Evolutionary conservation across 2,113 vertebrate genomes (phyloP).

Genomic region (Dinomys branickii): DNA sequence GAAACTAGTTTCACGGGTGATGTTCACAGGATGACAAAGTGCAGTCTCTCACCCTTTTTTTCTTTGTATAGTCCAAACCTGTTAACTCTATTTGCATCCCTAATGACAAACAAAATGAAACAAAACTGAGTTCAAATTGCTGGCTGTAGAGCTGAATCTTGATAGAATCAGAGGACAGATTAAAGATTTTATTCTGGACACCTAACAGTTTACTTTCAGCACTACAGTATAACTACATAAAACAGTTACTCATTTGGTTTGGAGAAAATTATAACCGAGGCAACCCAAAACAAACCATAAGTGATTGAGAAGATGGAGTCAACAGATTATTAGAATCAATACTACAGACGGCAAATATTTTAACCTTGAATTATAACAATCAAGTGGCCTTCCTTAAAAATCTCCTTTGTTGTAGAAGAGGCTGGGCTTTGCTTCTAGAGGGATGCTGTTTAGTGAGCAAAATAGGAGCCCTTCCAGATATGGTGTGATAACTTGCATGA

Average conservation of each 20-base stretch:
- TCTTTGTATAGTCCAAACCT: neutral
- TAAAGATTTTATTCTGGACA: slow-evolving; percentile 5
- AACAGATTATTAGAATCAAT: slow-evolving; percentile 22
- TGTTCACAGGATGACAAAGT: neutral
- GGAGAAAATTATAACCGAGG: neutral
- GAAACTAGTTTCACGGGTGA: neutral
- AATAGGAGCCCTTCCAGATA: slow-evolving; percentile 14
- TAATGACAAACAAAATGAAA: slow-evolving; percentile 55
- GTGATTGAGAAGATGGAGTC: slow-evolving; percentile 9
- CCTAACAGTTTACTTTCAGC: neutral
- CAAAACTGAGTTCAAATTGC: neutral
- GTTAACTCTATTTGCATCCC: slow-evolving; percentile 47
- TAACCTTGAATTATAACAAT: slow-evolving; percentile 2
- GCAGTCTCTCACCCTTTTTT: slow-evolving; percentile 5
- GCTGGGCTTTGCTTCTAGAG: neutral
- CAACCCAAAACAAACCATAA: neutral
- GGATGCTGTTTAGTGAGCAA: neutral
- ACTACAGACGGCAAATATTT: neutral
- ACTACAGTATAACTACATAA: neutral
- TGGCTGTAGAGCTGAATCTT: neutral
- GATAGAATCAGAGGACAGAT: neutral
- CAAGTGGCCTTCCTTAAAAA: neutral
- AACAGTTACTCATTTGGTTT: neutral
- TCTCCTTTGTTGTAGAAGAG: slow-evolving; percentile 23
- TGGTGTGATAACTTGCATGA: slow-evolving; percentile 15